These are phyloP conservation scores for Myopa testacea DNA, from an alignment of 2,888 invertebrate genomes.

Conservation along the genomic window DNA sequence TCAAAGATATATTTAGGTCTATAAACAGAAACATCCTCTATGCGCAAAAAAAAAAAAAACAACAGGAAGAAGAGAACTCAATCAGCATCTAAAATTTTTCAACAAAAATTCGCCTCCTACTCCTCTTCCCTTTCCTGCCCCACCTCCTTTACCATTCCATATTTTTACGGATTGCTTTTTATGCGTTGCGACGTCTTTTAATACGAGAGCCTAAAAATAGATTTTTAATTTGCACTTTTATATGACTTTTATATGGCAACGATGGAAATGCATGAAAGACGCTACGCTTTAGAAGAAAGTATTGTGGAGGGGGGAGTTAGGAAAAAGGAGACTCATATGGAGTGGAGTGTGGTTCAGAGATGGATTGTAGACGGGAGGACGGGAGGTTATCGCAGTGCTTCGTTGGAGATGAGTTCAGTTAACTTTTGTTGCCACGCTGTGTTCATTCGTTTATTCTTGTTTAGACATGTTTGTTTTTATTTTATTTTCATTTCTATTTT, in stretches of 20 bases:
- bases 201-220: constrained; percentile 14
- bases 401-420: too few species aligned
- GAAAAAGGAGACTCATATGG: neutral
- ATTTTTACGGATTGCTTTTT: neutral
- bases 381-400: too few species aligned
- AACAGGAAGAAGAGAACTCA: too few species aligned
- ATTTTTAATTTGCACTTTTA: constrained; percentile 8
- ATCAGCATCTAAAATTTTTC: too few species aligned
- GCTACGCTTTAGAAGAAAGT: too few species aligned
- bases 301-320: neutral
- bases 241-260: neutral
- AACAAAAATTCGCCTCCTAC: neutral
- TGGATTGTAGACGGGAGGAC: too few species aligned
- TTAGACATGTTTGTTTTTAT: neutral
- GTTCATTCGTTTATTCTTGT: too few species aligned
- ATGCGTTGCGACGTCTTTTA: neutral
- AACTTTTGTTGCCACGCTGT: too few species aligned
- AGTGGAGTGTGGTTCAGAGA: neutral
- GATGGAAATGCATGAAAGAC: neutral
- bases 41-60: too few species aligned
- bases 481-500: neutral
- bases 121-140: neutral
- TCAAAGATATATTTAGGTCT: too few species aligned
- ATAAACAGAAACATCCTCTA: too few species aligned
- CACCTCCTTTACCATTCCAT: neutral